Percentiles rank a stretch among this genome's conserved stretches.
Evolutionary conservation across 2,113 vertebrate species (phyloP).

Genomic region (Verasper variegatus): DNA sequence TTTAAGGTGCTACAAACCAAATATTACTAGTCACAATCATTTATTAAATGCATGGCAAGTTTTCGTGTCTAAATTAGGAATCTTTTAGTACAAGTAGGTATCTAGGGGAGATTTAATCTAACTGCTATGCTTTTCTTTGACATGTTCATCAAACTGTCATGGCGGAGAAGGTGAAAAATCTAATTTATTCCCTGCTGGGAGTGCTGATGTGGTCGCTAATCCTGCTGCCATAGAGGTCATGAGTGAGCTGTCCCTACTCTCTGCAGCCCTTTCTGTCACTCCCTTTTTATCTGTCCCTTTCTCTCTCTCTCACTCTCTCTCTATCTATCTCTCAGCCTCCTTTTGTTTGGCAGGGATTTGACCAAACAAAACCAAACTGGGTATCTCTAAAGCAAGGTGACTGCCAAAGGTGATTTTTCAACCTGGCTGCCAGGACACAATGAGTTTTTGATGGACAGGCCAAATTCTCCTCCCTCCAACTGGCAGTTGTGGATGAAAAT

Average conservation of each 20-base stretch:
- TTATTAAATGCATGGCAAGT: not conserved
- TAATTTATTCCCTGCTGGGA: constrained; percentile 59
- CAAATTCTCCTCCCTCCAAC: constrained; percentile 50
- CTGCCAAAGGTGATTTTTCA: constrained; percentile 69
- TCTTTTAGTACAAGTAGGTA: constrained; percentile 39
- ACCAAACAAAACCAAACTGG: constrained; percentile 58
- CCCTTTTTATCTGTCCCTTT: not conserved
- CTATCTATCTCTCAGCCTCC: constrained; percentile 15
- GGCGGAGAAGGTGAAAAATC: constrained; percentile 37
- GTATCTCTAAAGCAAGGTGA: constrained; percentile 65
- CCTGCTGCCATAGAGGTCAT: constrained; percentile 45
- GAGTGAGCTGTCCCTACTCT: constrained; percentile 13
- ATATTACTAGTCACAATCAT: not conserved
- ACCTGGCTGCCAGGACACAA: constrained; percentile 52
- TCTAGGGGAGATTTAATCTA: constrained; percentile 40
- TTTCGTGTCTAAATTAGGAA: not conserved
- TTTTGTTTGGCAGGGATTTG: constrained; percentile 58
- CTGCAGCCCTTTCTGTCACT: constrained; percentile 2
- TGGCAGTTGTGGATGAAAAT: constrained; percentile 56
- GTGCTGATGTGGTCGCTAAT: constrained; percentile 35
- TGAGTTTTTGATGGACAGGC: constrained; percentile 54
- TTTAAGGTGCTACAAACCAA: not conserved
- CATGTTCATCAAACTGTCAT: constrained; percentile 61
- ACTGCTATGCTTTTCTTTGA: not conserved
- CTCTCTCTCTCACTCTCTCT: constrained; percentile 7